phyloP scores from a whole-genome alignment of 2,113 vertebrate species.

The Caranx ignobilis region DNA sequence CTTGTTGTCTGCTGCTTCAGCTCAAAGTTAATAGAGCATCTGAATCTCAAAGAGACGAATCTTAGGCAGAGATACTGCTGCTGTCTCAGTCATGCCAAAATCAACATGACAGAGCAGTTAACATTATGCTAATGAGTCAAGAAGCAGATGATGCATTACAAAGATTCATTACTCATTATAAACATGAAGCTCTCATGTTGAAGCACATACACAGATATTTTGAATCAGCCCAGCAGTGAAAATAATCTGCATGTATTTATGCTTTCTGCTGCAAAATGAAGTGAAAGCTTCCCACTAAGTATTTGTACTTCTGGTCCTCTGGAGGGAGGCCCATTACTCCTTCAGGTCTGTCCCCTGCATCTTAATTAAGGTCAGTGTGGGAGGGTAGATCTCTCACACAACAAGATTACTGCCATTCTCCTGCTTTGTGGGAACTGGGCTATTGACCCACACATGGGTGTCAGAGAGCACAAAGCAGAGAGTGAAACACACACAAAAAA shows the following conservation, averaged over 20 bases:
- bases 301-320: not conserved
- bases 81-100: not conserved
- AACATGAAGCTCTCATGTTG: not conserved
- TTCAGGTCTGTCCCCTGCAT: conserved; percentile 63
- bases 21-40: not conserved
- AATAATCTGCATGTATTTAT: not conserved
- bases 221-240: not conserved
- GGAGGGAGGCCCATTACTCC: conserved; percentile 35
- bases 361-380: conserved; percentile 70
- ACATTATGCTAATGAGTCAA: conserved; percentile 1
- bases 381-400: conserved; percentile 67
- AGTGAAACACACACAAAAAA: conserved; percentile 53
- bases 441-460: conserved; percentile 72
- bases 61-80: not conserved
- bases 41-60: not conserved
- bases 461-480: conserved; percentile 72
- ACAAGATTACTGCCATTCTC: conserved; percentile 74
- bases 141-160: not conserved
- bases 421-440: conserved; percentile 76
- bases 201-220: not conserved
- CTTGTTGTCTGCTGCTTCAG: conserved; percentile 20
- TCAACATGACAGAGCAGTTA: not conserved
- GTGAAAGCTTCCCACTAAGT: not conserved
- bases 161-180: not conserved
- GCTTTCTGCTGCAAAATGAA: not conserved